phyloP scores from a whole-genome alignment of 2,888 invertebrate species.

The Xestobium rufovillosum region DNA sequence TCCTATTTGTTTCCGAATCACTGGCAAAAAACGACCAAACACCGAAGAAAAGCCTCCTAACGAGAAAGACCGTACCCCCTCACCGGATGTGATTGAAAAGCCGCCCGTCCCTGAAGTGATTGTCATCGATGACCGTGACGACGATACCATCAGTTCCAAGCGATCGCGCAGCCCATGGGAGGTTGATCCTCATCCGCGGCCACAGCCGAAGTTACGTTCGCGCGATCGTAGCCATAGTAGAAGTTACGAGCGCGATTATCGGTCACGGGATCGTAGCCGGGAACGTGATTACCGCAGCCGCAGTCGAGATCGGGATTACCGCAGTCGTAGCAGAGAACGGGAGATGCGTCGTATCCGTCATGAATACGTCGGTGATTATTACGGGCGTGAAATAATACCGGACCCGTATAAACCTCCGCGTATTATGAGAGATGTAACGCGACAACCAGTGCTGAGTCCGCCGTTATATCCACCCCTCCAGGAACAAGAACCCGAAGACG shows the following conservation, averaged over 20 bases:
- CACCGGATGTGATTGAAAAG: no score
- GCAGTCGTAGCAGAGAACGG: slow-evolving; percentile 13
- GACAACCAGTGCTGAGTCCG: slow-evolving; percentile 29
- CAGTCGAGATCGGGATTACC: slow-evolving; percentile 5
- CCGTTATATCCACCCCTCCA: slow-evolving; percentile 12
- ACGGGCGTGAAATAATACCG: slow-evolving; percentile 8
- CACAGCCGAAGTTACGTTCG: slow-evolving; percentile 13
- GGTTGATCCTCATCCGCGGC: slow-evolving; percentile 22
- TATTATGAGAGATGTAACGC: slow-evolving; percentile 35
- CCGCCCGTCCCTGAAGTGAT: slow-evolving; percentile 35
- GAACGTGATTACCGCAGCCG: slow-evolving; percentile 8
- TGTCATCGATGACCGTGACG: slow-evolving; percentile 38
- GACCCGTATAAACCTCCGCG: slow-evolving; percentile 35
- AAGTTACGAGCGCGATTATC: not conserved
- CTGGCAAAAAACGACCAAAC: slow-evolving; percentile 24
- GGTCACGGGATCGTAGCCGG: slow-evolving; percentile 5
- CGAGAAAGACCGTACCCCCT: not conserved
- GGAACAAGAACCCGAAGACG: slow-evolving; percentile 45
- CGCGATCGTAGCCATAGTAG: slow-evolving; percentile 7
- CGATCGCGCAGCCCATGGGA: slow-evolving; percentile 43
- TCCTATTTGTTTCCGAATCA: slow-evolving; percentile 40
- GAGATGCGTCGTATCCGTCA: slow-evolving; percentile 22
- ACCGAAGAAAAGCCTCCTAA: slow-evolving; percentile 13
- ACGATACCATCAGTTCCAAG: slow-evolving; percentile 26
- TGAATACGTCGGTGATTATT: no score